A percentile compares a stretch with the other conserved stretches of the same genome.
phyloP scores from a whole-genome alignment of 1,140 invertebrate genomes.

The Plectus sambesii region DNA sequence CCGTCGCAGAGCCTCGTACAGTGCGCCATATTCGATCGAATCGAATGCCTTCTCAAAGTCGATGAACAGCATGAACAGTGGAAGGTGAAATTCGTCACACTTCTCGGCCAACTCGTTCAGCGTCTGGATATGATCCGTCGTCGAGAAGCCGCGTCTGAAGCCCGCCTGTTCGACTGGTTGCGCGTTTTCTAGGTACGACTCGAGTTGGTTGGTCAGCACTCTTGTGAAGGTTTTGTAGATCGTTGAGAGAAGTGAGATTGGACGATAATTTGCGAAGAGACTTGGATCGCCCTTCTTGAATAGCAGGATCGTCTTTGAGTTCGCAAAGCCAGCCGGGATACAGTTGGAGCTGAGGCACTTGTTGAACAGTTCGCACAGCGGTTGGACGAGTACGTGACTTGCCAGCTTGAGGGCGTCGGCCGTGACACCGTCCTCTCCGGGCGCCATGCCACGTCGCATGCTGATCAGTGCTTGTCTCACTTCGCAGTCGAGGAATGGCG shows the following conservation, averaged over 20 bases:
- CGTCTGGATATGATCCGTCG: slow-evolving; percentile 21
- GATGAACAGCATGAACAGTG: slow-evolving; percentile 32
- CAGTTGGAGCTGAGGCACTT: neutral
- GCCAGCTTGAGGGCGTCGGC: no score
- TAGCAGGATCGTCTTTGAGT: slow-evolving; percentile 17
- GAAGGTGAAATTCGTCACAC: slow-evolving; percentile 27
- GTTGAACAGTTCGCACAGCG: slow-evolving; percentile 13
- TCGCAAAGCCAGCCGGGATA: slow-evolving; percentile 3
- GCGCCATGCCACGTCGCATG: no score
- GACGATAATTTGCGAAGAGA: slow-evolving; percentile 14
- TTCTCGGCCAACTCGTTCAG: slow-evolving; percentile 26
- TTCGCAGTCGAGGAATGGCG: no score
- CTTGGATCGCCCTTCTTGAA: slow-evolving; percentile 15
- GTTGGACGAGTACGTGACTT: slow-evolving; percentile 5
- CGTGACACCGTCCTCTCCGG: no score
- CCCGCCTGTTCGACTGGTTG: slow-evolving; percentile 21
- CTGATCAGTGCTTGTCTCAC: no score
- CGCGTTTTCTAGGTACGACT: slow-evolving; percentile 6
- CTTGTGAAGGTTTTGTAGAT: slow-evolving; percentile 20
- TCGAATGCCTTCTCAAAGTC: slow-evolving; percentile 39
- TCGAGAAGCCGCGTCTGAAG: slow-evolving; percentile 19
- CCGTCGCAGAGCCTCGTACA: slow-evolving; percentile 8
- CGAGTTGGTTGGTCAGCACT: slow-evolving; percentile 8
- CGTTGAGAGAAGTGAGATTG: slow-evolving; percentile 23
- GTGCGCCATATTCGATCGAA: slow-evolving; percentile 19